These are phyloP conservation scores for Rhinoraja longicauda DNA, from an alignment of 2,797 vertebrate genomes.

Conservation along the genomic window DNA sequence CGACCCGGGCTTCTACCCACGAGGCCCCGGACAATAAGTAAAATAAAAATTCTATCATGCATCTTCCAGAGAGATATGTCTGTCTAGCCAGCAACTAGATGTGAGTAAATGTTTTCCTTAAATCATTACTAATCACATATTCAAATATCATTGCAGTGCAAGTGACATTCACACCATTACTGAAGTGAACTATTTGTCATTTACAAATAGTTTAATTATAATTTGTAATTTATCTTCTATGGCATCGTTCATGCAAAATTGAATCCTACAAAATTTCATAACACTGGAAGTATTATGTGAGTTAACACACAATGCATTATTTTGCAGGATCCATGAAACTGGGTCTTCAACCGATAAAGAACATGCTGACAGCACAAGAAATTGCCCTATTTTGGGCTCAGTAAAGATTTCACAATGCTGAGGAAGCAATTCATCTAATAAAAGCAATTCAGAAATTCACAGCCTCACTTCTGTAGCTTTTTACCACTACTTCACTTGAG, in stretches of 20 bases:
- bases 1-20: no score
- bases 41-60: no score
- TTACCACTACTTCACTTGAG: neutral
- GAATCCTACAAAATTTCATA: neutral
- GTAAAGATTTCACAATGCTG: neutral
- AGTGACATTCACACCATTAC: neutral
- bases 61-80: no score
- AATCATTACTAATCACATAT: neutral
- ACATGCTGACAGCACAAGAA: neutral
- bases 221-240: neutral
- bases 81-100: no score
- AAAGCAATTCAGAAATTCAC: neutral
- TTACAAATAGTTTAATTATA: neutral
- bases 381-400: neutral
- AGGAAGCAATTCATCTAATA: neutral
- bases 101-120: no score
- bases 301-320: neutral
- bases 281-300: neutral
- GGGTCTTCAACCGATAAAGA: neutral
- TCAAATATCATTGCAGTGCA: neutral
- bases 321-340: neutral
- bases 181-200: neutral
- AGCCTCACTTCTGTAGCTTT: neutral
- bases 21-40: no score
- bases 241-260: neutral